Base-by-base conservation (phyloP, 2,113 vertebrate species). In the Lethenteron reissneri region DNA sequence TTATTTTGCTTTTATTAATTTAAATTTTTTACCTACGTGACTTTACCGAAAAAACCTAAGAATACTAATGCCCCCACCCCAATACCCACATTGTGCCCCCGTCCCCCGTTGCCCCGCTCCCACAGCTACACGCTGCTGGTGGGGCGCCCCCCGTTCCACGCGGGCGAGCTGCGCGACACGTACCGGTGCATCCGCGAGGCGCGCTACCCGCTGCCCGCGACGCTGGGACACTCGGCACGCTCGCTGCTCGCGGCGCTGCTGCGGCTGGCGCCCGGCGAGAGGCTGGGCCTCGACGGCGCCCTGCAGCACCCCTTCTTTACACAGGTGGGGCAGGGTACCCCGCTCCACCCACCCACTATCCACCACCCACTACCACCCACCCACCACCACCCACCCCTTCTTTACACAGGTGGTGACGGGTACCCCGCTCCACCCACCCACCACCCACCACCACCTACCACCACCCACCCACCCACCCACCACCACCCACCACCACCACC, bases 111-210 rank as follows among this genome's bases (percentile, higher is more conserved):
- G 41, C 60, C 59, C 10, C 8, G 41, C 41, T 41, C 41, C 41
- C 58, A 68, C 75, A 99, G 94, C 88, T 97, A 97, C 80, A 99
- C 94, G 0, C 79, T 99, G 74, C 82, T 99, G 15, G 95, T 90
- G 74, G 94, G 94, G 60, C 95, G 76, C 70, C 94, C 92, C 74
- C 94, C 94, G 1, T 99, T 99, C 25, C 91, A 99, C 83, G 96
- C 90, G 0, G 86, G 87, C 1, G 91, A 97, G 82, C 83, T 99
- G 76, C 95, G 96, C 77, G 94, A 99, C 80, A 99, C 92, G 0
- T 99, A 99, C 78, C 88, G 86, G 74, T 95, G 89, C 75, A 99
- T 99, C 77, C 96, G 95, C 78, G 83, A 84, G 12, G 95, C 92
- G 77, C 85, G 81, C 1, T 78, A 96, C 72, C 94, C 94, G 0